Evolutionary conservation across 2,113 vertebrate genomes (phyloP), one percentile per base, ranked within the genome.

Genomic region (Vidua macroura): DNA sequence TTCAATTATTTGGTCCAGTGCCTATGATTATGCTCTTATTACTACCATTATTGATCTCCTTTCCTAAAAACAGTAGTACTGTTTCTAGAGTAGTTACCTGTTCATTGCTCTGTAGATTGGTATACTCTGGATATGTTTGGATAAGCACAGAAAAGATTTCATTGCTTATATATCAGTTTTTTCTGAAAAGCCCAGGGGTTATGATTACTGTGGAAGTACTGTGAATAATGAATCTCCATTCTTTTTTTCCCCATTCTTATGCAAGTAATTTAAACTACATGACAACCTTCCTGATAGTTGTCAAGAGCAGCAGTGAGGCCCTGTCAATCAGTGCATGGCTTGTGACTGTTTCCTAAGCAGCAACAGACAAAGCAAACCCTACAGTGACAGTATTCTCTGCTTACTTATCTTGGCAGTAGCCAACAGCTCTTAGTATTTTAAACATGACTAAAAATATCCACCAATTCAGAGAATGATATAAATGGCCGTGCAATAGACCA

Each of bases 361-460:
- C 74, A 94, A 24, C 59, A 96, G 62, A 73, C 55, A 86, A 58
- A 83, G 87, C 83, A 96, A 97, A 90, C 37, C 46, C 81, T 72
- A 31, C 55, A 86, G 74, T 92, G 83, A 95, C 69, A 92, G 59
- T 63, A 92, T 87, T 88, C 51, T 83, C 31, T 86, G 66, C 79
- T 95, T 95, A 69, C 73, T 87, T 93, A 87, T 93, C 68, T 92
- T 95, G 52, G 80, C 75, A 81, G 67, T 75, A 82, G 44, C 77
- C 90, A 93, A 88, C 74, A 97, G 68, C 55, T 77, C 33, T 77
- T 83, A 83, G 59, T 86, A 94, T 95, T 96, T 94, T 91, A 94
- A 96, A 95, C 43, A 69, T 27, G 13, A 79, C 90, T 95, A 90
- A 96, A 93, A 75, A 86, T 92, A 94, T 51, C 73, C 69, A 85